Base-by-base conservation (phyloP, 1,140 invertebrate genomes). In the Colletes gigas region DNA sequence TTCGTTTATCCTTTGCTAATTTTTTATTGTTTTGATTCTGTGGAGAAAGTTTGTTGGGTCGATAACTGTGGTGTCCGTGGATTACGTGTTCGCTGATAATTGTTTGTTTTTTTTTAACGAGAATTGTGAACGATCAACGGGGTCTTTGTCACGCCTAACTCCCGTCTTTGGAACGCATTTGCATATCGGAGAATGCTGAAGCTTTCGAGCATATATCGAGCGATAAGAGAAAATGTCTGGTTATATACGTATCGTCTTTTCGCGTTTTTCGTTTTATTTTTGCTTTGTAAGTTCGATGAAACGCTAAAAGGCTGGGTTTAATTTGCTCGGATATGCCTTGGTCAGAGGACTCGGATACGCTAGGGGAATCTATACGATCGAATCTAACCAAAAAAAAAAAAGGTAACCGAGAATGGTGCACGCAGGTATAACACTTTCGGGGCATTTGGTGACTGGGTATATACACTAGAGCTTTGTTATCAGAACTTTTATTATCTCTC, bases 341-440 rank as follows among this genome's bases (percentile, higher is more conserved):
- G 62, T 86, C 74, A 60, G 65, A 52, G 57, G 44, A 77, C 50
- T 44, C 7, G 59, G 55, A 62, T 14, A 71, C 21, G 67, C 79
- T 85, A 84, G 74, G 74, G 41, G 57, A 77, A 77, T 68, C 54
- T 55, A 52, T n/a, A 68, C 17, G 50, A 50, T 50, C 9, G 52
- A 50, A 69, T 19, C 67, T 60, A 59, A 39, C 41, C 54, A 66
- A 82, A 69, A 30, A 30, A 66, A 82, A 69, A 30, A 30, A 86
- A 86, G 85, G 85, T 86, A 86, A 86, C 41, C 30, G 30, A 63
- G 80, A 75, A 85, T 86, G 76, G 72, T 83, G 84, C 84, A 86
- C 81, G 85, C 78, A 78, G 80, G 73, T 72, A 77, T 78, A 80
- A 83, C 50, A 77, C 69, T 63, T 75, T 8, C 19, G 69, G 76